Conservation (phyloP, 2,113 vertebrate species). For the Origma solitaria region DNA sequence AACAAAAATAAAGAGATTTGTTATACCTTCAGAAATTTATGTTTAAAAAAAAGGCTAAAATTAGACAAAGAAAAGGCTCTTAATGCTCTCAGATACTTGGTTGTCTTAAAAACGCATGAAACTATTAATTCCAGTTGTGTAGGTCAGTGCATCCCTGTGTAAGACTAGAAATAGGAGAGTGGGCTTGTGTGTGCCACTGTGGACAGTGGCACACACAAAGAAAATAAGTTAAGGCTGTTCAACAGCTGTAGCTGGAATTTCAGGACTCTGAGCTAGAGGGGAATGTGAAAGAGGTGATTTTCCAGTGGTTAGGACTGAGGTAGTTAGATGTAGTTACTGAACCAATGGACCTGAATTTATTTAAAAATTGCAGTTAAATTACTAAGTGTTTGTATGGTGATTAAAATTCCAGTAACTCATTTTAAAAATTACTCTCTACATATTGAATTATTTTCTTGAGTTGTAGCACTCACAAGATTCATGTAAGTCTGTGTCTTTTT, state of each 20-base stretch:
- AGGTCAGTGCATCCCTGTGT: not conserved
- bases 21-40: not conserved
- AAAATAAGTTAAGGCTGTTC: not conserved
- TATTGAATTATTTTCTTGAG: not conserved
- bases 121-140: not conserved
- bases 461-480: not conserved
- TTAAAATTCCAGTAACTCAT: not conserved
- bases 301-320: not conserved
- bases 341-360: not conserved
- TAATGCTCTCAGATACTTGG: not conserved
- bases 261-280: not conserved
- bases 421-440: not conserved
- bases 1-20: not conserved
- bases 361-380: not conserved
- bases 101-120: not conserved
- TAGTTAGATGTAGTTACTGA: not conserved
- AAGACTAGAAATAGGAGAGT: not conserved
- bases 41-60: not conserved
- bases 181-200: not conserved
- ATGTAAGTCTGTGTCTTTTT: not conserved
- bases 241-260: not conserved
- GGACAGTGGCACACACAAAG: no score
- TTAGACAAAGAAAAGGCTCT: not conserved
- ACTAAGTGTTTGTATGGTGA: not conserved
- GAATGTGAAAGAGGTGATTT: not conserved